These are phyloP conservation scores for Halictus quadricinctus DNA, from an alignment of 2,888 invertebrate genomes.

Conservation along the genomic window DNA sequence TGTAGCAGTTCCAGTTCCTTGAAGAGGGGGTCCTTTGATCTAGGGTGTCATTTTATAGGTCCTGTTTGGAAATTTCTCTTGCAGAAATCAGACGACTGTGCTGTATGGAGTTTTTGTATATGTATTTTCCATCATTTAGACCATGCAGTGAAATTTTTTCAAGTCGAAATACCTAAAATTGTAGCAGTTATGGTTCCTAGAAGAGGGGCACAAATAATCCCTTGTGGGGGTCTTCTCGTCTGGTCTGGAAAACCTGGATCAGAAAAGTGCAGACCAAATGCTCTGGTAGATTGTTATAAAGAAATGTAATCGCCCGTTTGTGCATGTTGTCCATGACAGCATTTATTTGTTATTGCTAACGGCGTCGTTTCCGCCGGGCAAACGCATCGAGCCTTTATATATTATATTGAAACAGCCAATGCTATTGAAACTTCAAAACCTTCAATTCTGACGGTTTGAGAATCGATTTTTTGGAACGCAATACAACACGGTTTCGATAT, in stretches of 20 bases:
- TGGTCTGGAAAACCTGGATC: neutral
- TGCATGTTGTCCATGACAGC: neutral
- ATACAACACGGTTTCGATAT: too few relatives aligned
- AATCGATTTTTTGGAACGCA: neutral
- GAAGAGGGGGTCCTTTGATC: too few relatives aligned
- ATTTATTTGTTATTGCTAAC: neutral
- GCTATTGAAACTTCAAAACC: neutral
- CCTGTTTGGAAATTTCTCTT: neutral
- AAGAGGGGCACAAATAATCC: too few relatives aligned
- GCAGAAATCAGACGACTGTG: neutral
- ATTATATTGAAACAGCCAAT: neutral
- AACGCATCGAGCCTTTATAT: neutral
- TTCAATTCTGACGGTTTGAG: neutral
- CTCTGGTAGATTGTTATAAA: neutral
- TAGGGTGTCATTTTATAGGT: neutral
- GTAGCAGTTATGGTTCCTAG: neutral
- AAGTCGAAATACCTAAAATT: neutral
- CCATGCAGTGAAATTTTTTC: neutral
- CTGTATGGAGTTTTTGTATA: too few relatives aligned
- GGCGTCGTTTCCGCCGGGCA: too few relatives aligned
- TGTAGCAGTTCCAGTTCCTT: neutral
- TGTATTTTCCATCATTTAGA: accelerated
- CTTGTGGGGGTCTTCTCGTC: too few relatives aligned
- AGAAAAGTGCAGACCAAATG: neutral
- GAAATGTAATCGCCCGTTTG: neutral